phyloP scores from a whole-genome alignment of 2,888 invertebrate genomes.

The Caenorhabditis japonica region DNA sequence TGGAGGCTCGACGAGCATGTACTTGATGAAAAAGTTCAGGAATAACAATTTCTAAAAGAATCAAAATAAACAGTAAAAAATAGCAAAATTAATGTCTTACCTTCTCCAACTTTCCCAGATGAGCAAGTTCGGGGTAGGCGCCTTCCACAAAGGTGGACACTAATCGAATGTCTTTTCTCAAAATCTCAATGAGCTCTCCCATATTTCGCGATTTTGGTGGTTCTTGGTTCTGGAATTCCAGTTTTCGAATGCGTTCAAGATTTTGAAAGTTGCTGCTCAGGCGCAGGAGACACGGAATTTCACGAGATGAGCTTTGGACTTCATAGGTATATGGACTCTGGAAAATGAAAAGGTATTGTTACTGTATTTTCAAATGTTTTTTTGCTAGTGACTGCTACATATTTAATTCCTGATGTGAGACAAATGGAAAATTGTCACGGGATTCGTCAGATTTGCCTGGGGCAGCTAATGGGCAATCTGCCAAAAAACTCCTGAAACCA shows the following conservation, averaged over 20 bases:
- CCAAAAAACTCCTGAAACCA: too few species aligned
- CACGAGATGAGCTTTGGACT: conserved; percentile 39
- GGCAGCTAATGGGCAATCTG: too few species aligned
- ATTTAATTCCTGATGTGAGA: too few species aligned
- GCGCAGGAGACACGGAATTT: conserved; percentile 26
- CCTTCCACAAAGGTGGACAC: conserved; percentile 36
- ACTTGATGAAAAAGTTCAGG: conserved; percentile 44
- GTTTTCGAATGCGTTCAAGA: conserved; percentile 28
- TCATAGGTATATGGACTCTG: conserved; percentile 33
- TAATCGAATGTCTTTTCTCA: conserved; percentile 32
- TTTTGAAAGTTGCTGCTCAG: conserved; percentile 30
- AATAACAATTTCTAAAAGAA: conserved; percentile 29
- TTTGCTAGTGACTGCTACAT: too few species aligned
- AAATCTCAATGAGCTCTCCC: conserved; percentile 36
- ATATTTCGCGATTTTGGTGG: conserved; percentile 42
- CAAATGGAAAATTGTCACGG: too few species aligned
- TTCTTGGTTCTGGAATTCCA: conserved; percentile 38
- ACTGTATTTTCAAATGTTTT: background rate
- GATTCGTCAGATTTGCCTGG: too few species aligned
- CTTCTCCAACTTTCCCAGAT: conserved; percentile 24
- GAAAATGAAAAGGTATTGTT: too few species aligned
- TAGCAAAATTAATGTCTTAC: background rate
- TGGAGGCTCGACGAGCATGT: conserved; percentile 43
- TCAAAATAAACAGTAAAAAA: background rate
- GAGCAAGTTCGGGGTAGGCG: conserved; percentile 34